Evolutionary conservation across 2,113 vertebrate genomes (phyloP), one percentile per base, ranked within the genome.

Genomic region (Lanius ludovicianus): DNA sequence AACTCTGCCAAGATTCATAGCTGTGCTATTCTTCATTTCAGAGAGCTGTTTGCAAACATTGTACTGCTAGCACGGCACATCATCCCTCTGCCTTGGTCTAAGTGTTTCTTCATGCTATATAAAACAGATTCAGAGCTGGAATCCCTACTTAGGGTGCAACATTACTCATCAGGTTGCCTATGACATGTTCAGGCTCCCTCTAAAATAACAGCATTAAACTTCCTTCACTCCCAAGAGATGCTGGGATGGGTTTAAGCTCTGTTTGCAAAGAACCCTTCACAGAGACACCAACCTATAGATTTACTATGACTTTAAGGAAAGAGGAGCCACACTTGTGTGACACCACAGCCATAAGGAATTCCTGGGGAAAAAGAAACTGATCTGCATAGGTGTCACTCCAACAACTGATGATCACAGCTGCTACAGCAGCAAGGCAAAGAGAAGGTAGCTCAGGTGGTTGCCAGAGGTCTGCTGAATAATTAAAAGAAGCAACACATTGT

Each of bases 381-480:
- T 28, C 62, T 64, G 41, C 46, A 9, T 1, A 31, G 53, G 41
- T 71, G 70, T 41, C 28, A 28, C 44, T 63, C 60, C 84, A 63
- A 37, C 27, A 63, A 25, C 27, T 3, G 62, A 55, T 12, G 13
- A 41, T 23, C 15, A 6, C 2, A 52, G 75, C 41, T 12, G 19
- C 52, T 30, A 10, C 35, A 68, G 46, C 46, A 89, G 65, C 60
- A 65, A 71, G 70, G 49, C 56, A 68, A 56, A 37, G 57, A 71
- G 69, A 62, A 75, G 60, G 84, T 11, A 75, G 53, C 78, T n/a
- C 57, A 56, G 42, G 39, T 9, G 78, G 46, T 27, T 89, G 73
- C 57, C 84, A 79, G 77, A 79, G 37, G 57, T 55, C 74, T 95
- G n/a, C 41, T 95, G 74, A 95, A 79, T 82, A 93, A 93, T 87